A percentile compares a stretch with the other conserved stretches of the same genome.
Evolutionary conservation across 2,888 invertebrate species (phyloP).

Genomic region (Caenorhabditis japonica): DNA sequence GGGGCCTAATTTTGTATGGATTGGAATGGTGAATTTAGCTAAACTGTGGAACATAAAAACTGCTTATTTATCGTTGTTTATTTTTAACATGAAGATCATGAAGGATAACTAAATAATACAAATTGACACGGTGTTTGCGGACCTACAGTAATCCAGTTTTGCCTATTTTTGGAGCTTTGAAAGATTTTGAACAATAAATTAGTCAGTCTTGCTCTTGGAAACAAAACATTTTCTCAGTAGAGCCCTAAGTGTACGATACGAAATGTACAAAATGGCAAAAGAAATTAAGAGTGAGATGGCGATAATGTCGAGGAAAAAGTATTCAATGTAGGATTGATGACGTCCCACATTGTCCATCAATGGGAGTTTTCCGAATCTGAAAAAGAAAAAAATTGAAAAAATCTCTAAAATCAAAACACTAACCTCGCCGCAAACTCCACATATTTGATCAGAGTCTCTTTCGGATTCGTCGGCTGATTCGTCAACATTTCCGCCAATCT

Average conservation of each 20-base stretch:
- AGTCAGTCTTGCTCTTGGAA: too few species aligned
- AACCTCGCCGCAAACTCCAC: conserved; percentile 56
- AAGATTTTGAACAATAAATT: too few species aligned
- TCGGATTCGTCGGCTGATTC: conserved; percentile 47
- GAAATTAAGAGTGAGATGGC: conserved; percentile 5
- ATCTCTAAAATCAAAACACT: neutral
- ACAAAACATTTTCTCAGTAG: conserved; percentile 4
- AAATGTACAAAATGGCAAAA: neutral
- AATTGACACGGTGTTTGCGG: too few species aligned
- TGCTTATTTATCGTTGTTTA: too few species aligned
- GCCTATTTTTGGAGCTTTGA: too few species aligned
- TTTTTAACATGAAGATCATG: too few species aligned
- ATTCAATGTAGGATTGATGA: conserved; percentile 33
- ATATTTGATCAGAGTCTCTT: conserved; percentile 54
- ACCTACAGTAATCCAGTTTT: too few species aligned
- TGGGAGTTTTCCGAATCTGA: conserved; percentile 40
- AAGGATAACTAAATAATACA: too few species aligned
- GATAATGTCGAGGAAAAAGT: conserved; percentile 38
- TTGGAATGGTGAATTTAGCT: too few species aligned
- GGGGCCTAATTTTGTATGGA: too few species aligned
- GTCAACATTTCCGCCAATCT: conserved; percentile 48
- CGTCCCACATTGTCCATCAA: conserved; percentile 27
- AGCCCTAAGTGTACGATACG: conserved; percentile 9
- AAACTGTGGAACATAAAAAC: too few species aligned
- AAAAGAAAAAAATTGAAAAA: neutral